Percentiles rank a stretch among this genome's conserved stretches.
These are phyloP conservation scores for Anarrhichthys ocellatus DNA, from an alignment of 2,113 vertebrate species.

Conservation along the genomic window DNA sequence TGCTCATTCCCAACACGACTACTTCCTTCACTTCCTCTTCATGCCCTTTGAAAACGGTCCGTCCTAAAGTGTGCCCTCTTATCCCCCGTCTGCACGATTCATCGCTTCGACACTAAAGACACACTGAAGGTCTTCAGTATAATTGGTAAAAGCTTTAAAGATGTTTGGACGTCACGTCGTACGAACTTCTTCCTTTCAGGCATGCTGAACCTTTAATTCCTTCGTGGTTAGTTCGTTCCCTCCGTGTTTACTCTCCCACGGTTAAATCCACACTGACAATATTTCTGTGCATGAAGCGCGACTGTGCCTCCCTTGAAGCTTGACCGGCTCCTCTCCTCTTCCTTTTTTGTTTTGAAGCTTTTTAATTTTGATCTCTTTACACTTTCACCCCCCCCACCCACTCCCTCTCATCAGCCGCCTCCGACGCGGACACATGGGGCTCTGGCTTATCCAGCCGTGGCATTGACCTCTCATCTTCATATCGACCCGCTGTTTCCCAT, in stretches of 20 bases:
- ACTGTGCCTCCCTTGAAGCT: slow-evolving; percentile 1
- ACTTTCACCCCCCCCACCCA: background rate
- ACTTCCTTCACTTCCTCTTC: background rate
- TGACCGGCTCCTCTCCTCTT: slow-evolving; percentile 1
- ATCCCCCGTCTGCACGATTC: background rate
- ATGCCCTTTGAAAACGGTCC: background rate
- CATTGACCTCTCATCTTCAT: slow-evolving; percentile 73
- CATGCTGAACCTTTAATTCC: background rate
- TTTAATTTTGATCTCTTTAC: slow-evolving; percentile 48
- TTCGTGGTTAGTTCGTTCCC: background rate
- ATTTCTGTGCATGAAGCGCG: background rate
- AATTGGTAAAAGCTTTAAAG: too few relatives aligned
- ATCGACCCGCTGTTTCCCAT: slow-evolving; percentile 73
- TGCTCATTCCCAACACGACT: background rate
- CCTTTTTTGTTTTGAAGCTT: slow-evolving; percentile 40
- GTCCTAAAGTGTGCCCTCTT: background rate
- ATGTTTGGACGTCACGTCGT: background rate
- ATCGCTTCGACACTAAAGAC: background rate
- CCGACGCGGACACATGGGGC: slow-evolving; percentile 43
- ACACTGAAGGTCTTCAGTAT: background rate
- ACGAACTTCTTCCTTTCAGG: too few relatives aligned
- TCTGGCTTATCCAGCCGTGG: slow-evolving; percentile 64
- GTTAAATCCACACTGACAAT: slow-evolving; percentile 3
- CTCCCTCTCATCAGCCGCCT: slow-evolving; percentile 3
- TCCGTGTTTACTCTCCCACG: slow-evolving; percentile 18